Conservation (phyloP, 2,797 vertebrate genomes). For the Halcyon chelicuti region DNA sequence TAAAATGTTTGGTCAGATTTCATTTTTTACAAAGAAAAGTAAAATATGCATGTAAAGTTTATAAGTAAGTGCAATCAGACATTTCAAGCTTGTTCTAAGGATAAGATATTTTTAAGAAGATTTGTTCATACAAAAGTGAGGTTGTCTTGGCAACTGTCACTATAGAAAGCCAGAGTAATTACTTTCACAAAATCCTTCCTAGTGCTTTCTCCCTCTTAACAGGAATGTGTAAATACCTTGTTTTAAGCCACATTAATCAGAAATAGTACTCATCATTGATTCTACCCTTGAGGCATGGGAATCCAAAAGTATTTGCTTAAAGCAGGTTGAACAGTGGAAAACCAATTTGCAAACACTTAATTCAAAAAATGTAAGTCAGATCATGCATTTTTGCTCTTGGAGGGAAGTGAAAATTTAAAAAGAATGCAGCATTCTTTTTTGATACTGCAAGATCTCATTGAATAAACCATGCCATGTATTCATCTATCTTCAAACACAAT, state of each 20-base stretch:
- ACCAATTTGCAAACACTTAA: not conserved
- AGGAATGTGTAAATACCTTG: not conserved
- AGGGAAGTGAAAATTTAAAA: not conserved
- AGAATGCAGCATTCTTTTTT: not conserved
- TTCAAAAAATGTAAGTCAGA: not conserved
- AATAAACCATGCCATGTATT: not conserved
- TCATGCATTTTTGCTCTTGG: not conserved
- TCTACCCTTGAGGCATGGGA: not conserved
- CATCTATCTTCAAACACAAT: not conserved
- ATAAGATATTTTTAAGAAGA: conserved; percentile 48
- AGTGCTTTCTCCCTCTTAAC: not conserved
- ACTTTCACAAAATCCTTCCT: conserved; percentile 48
- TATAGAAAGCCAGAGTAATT: conserved; percentile 58
- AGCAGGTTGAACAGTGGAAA: not conserved
- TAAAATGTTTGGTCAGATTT: not conserved
- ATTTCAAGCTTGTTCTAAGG: conserved; percentile 42
- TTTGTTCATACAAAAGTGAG: conserved; percentile 17
- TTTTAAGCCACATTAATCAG: not conserved
- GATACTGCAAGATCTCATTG: not conserved
- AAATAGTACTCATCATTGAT: not conserved
- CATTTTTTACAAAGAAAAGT: not conserved
- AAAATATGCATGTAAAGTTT: not conserved
- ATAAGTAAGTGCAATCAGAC: not conserved
- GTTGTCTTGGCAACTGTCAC: conserved; percentile 64
- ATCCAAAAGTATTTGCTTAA: not conserved